phyloP scores from a whole-genome alignment of 64 coral and sea anemone species.

The Dendronephthya gigantea region DNA sequence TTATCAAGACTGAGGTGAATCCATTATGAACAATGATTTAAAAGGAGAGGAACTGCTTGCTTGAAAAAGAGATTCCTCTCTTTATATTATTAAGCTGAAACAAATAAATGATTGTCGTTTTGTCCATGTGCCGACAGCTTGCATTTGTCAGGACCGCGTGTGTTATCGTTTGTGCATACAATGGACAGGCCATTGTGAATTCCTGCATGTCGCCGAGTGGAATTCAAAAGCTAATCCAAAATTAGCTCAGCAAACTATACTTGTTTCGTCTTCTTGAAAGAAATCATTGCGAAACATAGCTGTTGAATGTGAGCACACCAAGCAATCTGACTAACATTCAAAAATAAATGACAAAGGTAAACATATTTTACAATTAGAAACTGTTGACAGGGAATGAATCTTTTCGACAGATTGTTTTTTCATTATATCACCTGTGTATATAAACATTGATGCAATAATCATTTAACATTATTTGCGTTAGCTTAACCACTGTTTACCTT shows the following conservation, averaged over 20 bases:
- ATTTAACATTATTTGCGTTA: slow-evolving; percentile 5
- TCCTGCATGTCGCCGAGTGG: not conserved
- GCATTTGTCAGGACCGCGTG: not conserved
- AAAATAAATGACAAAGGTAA: not conserved
- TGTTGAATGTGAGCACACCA: not conserved
- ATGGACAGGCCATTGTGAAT: not conserved
- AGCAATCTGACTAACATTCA: not conserved
- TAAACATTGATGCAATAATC: not conserved
- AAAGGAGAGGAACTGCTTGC: no score
- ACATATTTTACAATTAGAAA: not conserved
- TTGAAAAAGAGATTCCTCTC: no score
- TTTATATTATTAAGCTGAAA: not conserved
- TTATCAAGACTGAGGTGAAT: no score
- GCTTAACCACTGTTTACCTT: not conserved
- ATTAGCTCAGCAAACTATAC: not conserved
- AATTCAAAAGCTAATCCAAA: not conserved
- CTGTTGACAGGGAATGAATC: not conserved
- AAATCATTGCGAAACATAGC: not conserved
- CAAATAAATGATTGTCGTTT: not conserved
- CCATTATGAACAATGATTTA: no score
- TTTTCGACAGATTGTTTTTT: not conserved
- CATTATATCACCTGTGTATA: not conserved
- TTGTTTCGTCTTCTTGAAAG: not conserved
- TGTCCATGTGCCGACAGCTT: not conserved
- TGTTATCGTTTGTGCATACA: not conserved